Evolutionary conservation across 2,113 vertebrate genomes (phyloP).

Genomic region (Cephalopholis sonnerati): DNA sequence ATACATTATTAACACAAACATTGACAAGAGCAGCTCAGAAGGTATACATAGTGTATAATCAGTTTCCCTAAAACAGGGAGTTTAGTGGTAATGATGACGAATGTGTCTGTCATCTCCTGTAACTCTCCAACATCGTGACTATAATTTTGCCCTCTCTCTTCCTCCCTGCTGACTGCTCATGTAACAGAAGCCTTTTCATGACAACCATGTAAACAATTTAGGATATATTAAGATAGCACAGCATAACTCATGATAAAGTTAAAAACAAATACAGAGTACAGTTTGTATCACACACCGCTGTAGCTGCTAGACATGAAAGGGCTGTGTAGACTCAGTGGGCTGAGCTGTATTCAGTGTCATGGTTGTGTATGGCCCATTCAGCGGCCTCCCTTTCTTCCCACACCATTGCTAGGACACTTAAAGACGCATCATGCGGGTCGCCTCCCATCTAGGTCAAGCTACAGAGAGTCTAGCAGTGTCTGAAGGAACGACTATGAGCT

Average conservation of each 20-base stretch:
- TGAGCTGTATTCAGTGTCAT: constrained; percentile 38
- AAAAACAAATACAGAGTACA: not conserved
- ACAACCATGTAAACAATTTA: not conserved
- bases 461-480: constrained; percentile 34
- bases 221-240: not conserved
- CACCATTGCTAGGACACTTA: constrained; percentile 61
- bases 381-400: constrained; percentile 40
- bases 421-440: constrained; percentile 72
- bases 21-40: not conserved
- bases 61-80: not conserved
- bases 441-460: constrained; percentile 72
- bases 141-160: not conserved
- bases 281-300: constrained; percentile 6
- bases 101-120: not conserved
- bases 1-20: not conserved
- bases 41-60: not conserved
- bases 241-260: not conserved
- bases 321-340: constrained; percentile 9
- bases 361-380: constrained; percentile 51
- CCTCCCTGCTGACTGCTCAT: not conserved
- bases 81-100: not conserved
- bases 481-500: constrained; percentile 29
- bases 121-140: not conserved
- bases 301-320: constrained; percentile 30
- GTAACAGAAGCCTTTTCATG: not conserved